Base-by-base conservation (phyloP, 2,797 vertebrate species). In the Eulemur albifrons region DNA sequence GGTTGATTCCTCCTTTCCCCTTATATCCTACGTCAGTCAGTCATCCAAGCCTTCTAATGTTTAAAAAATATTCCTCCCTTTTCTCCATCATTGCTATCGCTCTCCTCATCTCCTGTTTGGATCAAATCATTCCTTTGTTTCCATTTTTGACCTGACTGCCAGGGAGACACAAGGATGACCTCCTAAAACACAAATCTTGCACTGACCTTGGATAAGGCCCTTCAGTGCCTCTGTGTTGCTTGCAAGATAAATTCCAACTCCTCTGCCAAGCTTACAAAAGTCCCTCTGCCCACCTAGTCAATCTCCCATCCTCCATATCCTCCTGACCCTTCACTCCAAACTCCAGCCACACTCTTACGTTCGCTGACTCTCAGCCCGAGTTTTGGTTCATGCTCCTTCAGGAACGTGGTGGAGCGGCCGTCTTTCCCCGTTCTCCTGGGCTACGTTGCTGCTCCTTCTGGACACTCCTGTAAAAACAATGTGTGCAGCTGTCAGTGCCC, bases 341-440 rank as follows among this genome's bases (percentile, higher is more conserved):
- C 7, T 48, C 38, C 65, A 72, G 73, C 45, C 21, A 14, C 20
- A 21, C 25, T 1, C 8, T n/a, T 3, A 65, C n/a, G 9, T 38
- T 48, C 23, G 72, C 21, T 63, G 32, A 21, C 12, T 12, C 20
- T 57, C 5, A 2, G 14, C 15, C 11, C 1, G 1, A 2, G 52
- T 48, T 70, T 70, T 65, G 43, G 50, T 14, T 65, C 63, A 5
- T 50, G 27, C 30, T 35, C 43, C 32, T 30, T 8, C 10, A 30
- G 73, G 57, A 63, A 35, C 25, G 15, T 8, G 27, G 38, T 15
- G 32, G 38, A 5, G 0, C 2, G 40, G 23, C 20, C 32, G 30
- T 5, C 32, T 43, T 38, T 21, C 10, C 50, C 38, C 6, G 3
- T 23, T 12, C 14, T 32, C 11, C 35, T 1, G 3, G 10, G 0